phyloP scores from a whole-genome alignment of 23 tunicate species.

The Botrylloides violaceus region DNA sequence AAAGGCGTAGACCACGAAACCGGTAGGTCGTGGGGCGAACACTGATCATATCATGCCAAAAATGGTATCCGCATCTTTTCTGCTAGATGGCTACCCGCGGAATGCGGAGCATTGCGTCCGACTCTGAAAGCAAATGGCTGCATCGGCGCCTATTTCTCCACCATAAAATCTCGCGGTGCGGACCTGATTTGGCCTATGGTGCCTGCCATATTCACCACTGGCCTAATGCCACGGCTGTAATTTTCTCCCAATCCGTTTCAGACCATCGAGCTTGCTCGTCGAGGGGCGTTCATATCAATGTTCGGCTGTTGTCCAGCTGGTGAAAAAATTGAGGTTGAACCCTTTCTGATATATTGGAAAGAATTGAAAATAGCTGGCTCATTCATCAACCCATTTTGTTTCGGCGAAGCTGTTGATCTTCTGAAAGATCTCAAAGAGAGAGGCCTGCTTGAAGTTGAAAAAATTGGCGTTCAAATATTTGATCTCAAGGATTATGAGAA shows the following conservation, averaged over 20 bases:
- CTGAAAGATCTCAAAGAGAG: constrained; percentile 25
- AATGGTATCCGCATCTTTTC: too few species aligned
- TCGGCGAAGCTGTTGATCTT: constrained; percentile 51
- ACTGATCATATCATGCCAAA: too few species aligned
- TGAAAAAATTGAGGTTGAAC: constrained; percentile 67
- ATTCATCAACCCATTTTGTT: constrained; percentile 77
- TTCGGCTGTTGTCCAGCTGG: constrained; percentile 97
- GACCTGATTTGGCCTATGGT: too few species aligned
- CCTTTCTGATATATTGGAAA: constrained; percentile 77
- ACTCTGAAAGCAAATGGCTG: too few species aligned
- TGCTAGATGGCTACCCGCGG: too few species aligned
- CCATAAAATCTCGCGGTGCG: too few species aligned
- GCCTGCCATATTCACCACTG: too few species aligned
- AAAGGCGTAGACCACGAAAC: too few species aligned
- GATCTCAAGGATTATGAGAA: constrained; percentile 35
- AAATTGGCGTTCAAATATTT: constrained; percentile 54
- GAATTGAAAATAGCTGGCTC: constrained; percentile 66
- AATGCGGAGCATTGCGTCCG: too few species aligned
- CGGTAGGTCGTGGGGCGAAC: too few species aligned
- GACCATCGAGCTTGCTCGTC: constrained; percentile 55
- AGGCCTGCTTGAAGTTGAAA: constrained; percentile 35
- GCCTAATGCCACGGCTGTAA: too few species aligned
- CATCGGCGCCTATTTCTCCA: too few species aligned
- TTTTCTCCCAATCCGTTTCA: constrained; percentile 13
- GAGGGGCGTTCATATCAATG: constrained; percentile 54